These are phyloP conservation scores for Paralichthys olivaceus DNA, from an alignment of 2,113 vertebrate genomes.

Conservation along the genomic window DNA sequence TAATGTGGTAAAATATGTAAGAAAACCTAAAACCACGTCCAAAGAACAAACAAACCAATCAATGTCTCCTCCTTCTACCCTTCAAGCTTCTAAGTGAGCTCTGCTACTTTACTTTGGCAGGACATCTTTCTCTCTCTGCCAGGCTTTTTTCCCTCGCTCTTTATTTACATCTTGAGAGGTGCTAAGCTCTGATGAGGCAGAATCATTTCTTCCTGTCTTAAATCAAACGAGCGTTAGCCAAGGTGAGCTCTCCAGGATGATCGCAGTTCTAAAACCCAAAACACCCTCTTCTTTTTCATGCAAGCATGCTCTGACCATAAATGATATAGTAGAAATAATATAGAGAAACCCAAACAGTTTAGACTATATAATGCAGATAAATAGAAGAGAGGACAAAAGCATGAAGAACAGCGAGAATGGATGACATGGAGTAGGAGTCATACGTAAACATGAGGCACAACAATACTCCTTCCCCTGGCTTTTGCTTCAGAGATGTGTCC, in stretches of 20 bases:
- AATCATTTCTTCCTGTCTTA: slow-evolving; percentile 33
- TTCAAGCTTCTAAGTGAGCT: slow-evolving; percentile 25
- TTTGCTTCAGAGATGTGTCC: not conserved
- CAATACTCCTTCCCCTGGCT: not conserved
- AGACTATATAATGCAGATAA: not conserved
- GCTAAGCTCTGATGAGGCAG: slow-evolving; percentile 23
- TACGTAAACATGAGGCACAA: slow-evolving; percentile 1
- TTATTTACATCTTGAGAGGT: slow-evolving; percentile 46
- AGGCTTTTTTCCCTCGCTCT: slow-evolving; percentile 17
- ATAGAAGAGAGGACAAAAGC: not conserved
- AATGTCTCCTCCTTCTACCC: slow-evolving; percentile 32
- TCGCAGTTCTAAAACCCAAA: slow-evolving; percentile 5
- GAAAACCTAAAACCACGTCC: slow-evolving; percentile 19
- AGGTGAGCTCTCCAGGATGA: slow-evolving; percentile 43
- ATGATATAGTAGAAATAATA: too few species aligned
- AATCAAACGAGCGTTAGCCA: slow-evolving; percentile 30
- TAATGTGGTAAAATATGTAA: slow-evolving; percentile 4
- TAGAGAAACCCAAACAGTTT: not conserved
- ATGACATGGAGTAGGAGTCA: slow-evolving; percentile 6
- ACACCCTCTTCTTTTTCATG: not conserved
- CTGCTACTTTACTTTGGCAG: slow-evolving; percentile 44
- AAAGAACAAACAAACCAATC: slow-evolving; percentile 48
- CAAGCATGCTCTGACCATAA: slow-evolving; percentile 25
- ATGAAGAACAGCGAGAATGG: not conserved
- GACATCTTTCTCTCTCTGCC: slow-evolving; percentile 27